Conservation (phyloP, 2,113 vertebrate species). For the Rhagologus leucostigma region DNA sequence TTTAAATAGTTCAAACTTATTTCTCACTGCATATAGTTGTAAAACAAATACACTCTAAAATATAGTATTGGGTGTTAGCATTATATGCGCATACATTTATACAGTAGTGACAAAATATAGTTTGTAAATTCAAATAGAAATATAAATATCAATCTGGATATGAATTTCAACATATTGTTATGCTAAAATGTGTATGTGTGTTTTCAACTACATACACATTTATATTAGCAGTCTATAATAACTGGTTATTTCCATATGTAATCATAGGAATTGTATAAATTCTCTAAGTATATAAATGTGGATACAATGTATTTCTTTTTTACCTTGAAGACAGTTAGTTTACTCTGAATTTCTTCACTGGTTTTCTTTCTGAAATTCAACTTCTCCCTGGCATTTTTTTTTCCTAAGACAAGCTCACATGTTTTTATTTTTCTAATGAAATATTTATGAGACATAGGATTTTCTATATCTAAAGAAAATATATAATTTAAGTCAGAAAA, state of each 20-base stretch:
- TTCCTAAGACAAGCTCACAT: not conserved
- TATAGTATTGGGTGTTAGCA: not conserved
- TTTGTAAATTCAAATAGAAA: not conserved
- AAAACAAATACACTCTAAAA: not conserved
- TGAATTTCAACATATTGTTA: not conserved
- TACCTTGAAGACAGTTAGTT: not conserved
- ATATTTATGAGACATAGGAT: constrained; percentile 65
- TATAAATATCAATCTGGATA: not conserved
- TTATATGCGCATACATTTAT: not conserved
- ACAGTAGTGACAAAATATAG: not conserved
- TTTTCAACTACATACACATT: not conserved
- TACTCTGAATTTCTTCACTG: not conserved
- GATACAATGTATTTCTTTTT: not conserved
- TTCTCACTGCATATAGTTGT: not conserved
- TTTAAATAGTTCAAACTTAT: not conserved
- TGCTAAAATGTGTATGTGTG: not conserved
- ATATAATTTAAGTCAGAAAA: constrained; percentile 53
- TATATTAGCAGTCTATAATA: not conserved
- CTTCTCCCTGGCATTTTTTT: not conserved
- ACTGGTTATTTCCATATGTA: not conserved
- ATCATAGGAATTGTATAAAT: not conserved
- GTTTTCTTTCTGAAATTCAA: constrained; percentile 5
- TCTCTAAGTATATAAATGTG: not conserved
- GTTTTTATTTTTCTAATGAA: constrained; percentile 63
- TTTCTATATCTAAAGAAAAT: constrained; percentile 64